A percentile compares a stretch with the other conserved stretches of the same genome.
These are phyloP conservation scores for Sprattus sprattus DNA, from an alignment of 2,113 vertebrate species.

Conservation along the genomic window DNA sequence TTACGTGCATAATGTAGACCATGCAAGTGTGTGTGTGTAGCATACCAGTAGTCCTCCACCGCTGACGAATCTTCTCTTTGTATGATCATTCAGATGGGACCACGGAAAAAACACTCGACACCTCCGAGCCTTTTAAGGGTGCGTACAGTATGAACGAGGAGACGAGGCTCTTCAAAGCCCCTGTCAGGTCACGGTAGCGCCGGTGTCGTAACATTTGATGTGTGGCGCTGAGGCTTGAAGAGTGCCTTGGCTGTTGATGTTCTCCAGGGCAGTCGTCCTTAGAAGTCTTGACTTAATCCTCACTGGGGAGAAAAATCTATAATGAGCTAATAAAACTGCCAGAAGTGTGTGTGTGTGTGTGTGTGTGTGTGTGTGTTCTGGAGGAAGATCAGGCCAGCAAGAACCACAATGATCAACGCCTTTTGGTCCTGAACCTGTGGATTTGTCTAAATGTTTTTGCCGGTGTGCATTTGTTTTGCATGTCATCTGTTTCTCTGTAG, in stretches of 20 bases:
- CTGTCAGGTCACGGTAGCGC: neutral
- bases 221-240: neutral
- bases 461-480: neutral
- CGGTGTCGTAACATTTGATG: neutral
- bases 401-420: neutral
- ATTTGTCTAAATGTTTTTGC: neutral
- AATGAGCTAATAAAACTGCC: neutral
- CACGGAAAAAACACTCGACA: neutral
- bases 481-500: neutral
- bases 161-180: conserved; percentile 10
- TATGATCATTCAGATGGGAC: neutral
- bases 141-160: neutral
- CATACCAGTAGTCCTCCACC: neutral
- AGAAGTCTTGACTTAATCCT: neutral
- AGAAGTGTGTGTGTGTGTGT: neutral
- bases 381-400: neutral
- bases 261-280: neutral
- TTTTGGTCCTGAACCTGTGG: neutral
- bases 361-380: too few relatives aligned
- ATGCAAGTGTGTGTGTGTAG: neutral
- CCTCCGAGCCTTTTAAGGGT: conserved; percentile 8
- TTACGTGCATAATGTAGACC: neutral
- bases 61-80: neutral
- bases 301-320: neutral
- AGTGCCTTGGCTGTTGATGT: neutral